phyloP scores from a whole-genome alignment of 2,113 vertebrate genomes.

The Spheniscus mendiculus region DNA sequence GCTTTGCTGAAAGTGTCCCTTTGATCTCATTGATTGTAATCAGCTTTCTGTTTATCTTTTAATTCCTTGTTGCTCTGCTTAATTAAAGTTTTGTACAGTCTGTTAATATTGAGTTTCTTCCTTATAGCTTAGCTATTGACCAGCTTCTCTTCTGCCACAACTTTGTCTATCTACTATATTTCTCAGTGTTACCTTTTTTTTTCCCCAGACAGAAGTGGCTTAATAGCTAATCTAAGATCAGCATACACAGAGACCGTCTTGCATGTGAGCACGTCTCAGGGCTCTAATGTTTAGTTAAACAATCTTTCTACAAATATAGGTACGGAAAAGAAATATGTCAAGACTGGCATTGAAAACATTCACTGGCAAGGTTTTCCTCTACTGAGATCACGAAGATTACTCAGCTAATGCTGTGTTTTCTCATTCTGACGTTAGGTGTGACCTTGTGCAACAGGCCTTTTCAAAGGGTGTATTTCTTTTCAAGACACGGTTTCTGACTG shows the following conservation, averaged over 20 bases:
- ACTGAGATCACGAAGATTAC: not conserved
- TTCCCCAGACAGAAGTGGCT: not conserved
- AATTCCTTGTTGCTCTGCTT: not conserved
- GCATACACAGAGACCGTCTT: not conserved
- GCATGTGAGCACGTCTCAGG: not conserved
- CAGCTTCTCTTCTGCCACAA: not conserved
- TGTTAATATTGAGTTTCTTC: not conserved
- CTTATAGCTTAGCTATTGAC: not conserved
- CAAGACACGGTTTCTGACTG: not conserved
- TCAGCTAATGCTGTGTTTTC: not conserved
- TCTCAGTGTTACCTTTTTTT: not conserved
- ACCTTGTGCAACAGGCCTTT: not conserved
- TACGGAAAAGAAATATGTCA: not conserved
- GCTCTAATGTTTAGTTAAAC: not conserved
- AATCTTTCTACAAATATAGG: not conserved
- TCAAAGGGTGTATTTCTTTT: not conserved
- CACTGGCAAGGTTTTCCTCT: not conserved
- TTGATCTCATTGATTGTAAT: slow-evolving; percentile 2
- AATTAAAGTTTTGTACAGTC: not conserved
- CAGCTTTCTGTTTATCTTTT: not conserved
- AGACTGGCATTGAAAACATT: not conserved
- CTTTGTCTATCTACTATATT: not conserved
- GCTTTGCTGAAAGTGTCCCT: not conserved
- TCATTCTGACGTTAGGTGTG: not conserved
- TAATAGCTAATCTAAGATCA: not conserved